Percentiles rank a stretch among this genome's conserved stretches.
These are phyloP conservation scores for Prolemur simus DNA, from an alignment of 2,113 vertebrate species.

Conservation along the genomic window DNA sequence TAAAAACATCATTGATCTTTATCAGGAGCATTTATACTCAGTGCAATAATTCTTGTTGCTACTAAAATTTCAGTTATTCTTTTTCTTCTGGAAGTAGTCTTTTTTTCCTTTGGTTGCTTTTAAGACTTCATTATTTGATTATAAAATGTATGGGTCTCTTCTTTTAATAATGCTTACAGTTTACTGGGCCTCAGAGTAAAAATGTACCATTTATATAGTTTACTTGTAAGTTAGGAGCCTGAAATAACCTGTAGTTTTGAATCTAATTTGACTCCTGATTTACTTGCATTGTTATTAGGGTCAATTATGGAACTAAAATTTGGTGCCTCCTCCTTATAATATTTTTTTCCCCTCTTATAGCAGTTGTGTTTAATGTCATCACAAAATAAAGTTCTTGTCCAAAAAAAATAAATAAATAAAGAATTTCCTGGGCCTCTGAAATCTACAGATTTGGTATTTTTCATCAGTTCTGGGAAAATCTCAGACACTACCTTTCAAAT, in stretches of 20 bases:
- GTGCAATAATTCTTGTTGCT: neutral
- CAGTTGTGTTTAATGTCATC: slow-evolving; percentile 74
- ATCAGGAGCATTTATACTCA: neutral
- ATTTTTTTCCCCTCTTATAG: slow-evolving; percentile 56
- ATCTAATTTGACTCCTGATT: neutral
- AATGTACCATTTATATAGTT: slow-evolving; percentile 40
- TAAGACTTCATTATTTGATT: neutral
- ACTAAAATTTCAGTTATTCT: neutral
- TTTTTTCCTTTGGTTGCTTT: neutral
- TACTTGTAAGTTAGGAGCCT: slow-evolving; percentile 23
- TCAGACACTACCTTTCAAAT: neutral
- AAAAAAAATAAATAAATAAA: neutral
- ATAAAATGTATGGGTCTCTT: neutral
- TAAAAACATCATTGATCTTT: neutral
- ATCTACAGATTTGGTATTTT: neutral
- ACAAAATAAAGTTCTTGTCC: slow-evolving; percentile 68
- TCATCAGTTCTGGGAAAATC: neutral
- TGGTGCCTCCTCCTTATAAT: slow-evolving; percentile 58
- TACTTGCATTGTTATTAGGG: slow-evolving; percentile 57
- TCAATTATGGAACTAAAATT: slow-evolving; percentile 65
- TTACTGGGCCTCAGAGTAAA: neutral
- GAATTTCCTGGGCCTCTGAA: neutral
- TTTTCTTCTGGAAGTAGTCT: neutral
- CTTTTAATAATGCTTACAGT: neutral
- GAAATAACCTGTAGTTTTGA: slow-evolving; percentile 40